Evolutionary conservation across 2,113 vertebrate genomes (phyloP).

Genomic region (Coturnix japonica): DNA sequence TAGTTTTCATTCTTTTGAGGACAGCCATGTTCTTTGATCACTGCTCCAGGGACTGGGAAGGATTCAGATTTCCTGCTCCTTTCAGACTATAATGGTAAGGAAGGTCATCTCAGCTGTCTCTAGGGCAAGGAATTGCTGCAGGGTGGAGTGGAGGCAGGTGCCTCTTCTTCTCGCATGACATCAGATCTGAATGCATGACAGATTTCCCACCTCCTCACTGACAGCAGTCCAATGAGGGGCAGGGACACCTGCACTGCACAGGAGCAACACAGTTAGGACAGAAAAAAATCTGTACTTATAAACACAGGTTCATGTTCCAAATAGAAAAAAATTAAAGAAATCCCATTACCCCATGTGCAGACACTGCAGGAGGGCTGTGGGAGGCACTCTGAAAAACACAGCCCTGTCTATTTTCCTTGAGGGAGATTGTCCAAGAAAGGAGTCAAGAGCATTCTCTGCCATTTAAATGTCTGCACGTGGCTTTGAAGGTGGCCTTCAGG

Average conservation of each 20-base stretch:
- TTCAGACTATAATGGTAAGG: neutral
- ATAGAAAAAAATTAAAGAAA: neutral
- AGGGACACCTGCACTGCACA: neutral
- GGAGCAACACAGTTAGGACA: neutral
- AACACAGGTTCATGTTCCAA: neutral
- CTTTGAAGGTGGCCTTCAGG: neutral
- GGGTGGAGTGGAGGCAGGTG: neutral
- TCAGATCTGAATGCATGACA: neutral
- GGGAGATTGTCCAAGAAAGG: slow-evolving; percentile 15
- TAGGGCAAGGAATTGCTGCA: neutral
- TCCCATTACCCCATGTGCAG: neutral
- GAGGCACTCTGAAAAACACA: neutral
- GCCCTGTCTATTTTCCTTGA: neutral
- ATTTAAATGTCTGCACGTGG: neutral
- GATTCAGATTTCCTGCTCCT: neutral
- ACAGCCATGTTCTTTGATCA: neutral
- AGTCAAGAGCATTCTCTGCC: neutral
- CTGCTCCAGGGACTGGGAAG: neutral
- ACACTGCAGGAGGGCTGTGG: neutral
- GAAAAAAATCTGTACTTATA: neutral
- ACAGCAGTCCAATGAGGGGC: neutral
- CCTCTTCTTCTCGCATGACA: neutral
- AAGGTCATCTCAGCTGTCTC: neutral
- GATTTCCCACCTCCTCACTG: neutral
- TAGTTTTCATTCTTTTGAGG: neutral